Conservation (phyloP, 2,888 invertebrate species). For the Tachina grossa region DNA sequence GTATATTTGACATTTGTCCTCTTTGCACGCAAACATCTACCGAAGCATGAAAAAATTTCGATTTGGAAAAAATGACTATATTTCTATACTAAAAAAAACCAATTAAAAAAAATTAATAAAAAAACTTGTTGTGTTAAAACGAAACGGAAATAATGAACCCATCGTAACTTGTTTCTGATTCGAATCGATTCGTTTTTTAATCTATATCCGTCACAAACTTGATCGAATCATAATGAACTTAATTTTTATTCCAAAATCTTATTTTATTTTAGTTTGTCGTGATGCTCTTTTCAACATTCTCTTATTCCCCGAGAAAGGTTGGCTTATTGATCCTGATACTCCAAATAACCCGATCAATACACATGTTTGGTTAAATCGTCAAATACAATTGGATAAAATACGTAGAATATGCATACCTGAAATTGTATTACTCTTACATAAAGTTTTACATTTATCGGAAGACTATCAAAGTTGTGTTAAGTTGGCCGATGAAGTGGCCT, state of each 20-base stretch:
- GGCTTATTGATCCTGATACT: conserved; percentile 90
- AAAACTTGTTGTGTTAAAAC: too few relatives aligned
- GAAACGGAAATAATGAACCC: too few relatives aligned
- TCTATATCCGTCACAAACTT: neutral
- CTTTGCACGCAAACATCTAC: too few relatives aligned
- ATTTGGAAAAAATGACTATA: too few relatives aligned
- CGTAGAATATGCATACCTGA: conserved; percentile 93
- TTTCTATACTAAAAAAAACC: too few relatives aligned
- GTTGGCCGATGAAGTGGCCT: conserved; percentile 90
- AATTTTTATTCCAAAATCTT: neutral
- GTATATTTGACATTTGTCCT: too few relatives aligned
- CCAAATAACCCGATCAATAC: conserved; percentile 83
- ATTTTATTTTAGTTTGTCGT: conserved; percentile 86
- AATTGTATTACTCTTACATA: conserved; percentile 89
- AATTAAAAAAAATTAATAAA: too few relatives aligned
- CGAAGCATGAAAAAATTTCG: too few relatives aligned
- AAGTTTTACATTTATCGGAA: conserved; percentile 89
- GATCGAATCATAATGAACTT: neutral
- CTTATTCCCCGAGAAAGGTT: conserved; percentile 94
- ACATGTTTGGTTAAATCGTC: conserved; percentile 85
- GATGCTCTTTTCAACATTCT: conserved; percentile 93
- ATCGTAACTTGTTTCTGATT: too few relatives aligned
- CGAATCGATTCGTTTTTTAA: too few relatives aligned
- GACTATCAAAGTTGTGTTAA: conserved; percentile 90
- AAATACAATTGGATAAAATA: conserved; percentile 87